phyloP scores from a whole-genome alignment of 2,113 vertebrate genomes.

The Heterotis niloticus region DNA sequence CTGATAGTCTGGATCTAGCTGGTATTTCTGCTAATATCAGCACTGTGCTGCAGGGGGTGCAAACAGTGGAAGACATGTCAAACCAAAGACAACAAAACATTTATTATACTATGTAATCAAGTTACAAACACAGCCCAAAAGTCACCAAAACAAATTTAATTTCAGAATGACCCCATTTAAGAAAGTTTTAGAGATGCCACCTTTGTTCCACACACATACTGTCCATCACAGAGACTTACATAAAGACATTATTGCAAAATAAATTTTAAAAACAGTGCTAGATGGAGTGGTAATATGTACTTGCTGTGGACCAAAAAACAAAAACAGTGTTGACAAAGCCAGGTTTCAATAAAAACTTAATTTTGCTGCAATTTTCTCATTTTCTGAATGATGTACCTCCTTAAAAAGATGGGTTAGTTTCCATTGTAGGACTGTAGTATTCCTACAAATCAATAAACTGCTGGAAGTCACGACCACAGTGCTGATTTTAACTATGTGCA shows the following conservation, averaged over 20 bases:
- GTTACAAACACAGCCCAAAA: not conserved
- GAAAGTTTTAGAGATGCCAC: not conserved
- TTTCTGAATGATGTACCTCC: too few species aligned
- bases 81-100: not conserved
- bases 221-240: not conserved
- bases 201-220: not conserved
- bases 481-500: not conserved
- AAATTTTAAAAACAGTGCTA: not conserved
- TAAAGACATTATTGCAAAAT: not conserved
- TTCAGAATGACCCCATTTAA: not conserved
- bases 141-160: not conserved
- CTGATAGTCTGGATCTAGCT: too few species aligned
- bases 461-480: not conserved
- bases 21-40: too few species aligned
- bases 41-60: too few species aligned
- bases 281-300: too few species aligned
- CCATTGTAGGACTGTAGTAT: not conserved
- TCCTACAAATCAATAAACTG: constrained; percentile 2
- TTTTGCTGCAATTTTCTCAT: too few species aligned
- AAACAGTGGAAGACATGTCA: not conserved
- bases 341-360: too few species aligned
- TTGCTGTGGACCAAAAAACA: too few species aligned
- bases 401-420: too few species aligned
- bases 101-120: not conserved
- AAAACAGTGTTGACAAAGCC: too few species aligned